A percentile compares a stretch with the other conserved stretches of the same genome.
Evolutionary conservation across 1,140 invertebrate species (phyloP).

Genomic region (Parapsyche elsis): DNA sequence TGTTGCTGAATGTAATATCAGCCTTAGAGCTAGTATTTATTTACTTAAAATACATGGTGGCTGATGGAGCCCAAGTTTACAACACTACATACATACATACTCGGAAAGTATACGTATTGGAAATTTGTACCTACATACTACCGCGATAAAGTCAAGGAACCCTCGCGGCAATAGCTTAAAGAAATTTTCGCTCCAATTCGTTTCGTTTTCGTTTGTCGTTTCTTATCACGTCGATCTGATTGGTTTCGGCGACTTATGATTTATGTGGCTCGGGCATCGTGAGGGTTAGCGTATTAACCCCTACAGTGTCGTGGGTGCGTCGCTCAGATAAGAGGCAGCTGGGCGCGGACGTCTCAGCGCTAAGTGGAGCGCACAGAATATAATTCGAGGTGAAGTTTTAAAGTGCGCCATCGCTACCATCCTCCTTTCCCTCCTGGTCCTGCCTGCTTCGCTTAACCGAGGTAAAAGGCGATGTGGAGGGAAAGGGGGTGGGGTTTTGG

Average conservation of each 20-base stretch:
- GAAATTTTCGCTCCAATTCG: neutral
- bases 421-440: neutral
- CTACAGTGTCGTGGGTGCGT: neutral
- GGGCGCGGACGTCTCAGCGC: neutral
- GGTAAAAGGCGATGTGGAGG: neutral
- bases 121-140: too few species aligned
- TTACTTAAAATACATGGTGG: too few species aligned
- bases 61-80: too few species aligned
- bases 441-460: neutral
- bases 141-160: too few species aligned
- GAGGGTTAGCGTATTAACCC: neutral
- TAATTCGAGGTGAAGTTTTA: conserved; percentile 45
- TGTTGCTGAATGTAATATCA: too few species aligned
- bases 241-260: conserved; percentile 30
- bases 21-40: too few species aligned
- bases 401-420: conserved; percentile 5
- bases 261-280: conserved; percentile 1
- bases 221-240: conserved; percentile 26
- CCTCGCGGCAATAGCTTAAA: too few species aligned
- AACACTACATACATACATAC: too few species aligned
- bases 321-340: neutral
- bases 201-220: conserved; percentile 11
- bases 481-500: neutral
- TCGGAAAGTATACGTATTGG: too few species aligned
- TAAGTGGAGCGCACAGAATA: conserved; percentile 36